Conservation (phyloP, 1,140 invertebrate species). For the Lethrus apterus region DNA sequence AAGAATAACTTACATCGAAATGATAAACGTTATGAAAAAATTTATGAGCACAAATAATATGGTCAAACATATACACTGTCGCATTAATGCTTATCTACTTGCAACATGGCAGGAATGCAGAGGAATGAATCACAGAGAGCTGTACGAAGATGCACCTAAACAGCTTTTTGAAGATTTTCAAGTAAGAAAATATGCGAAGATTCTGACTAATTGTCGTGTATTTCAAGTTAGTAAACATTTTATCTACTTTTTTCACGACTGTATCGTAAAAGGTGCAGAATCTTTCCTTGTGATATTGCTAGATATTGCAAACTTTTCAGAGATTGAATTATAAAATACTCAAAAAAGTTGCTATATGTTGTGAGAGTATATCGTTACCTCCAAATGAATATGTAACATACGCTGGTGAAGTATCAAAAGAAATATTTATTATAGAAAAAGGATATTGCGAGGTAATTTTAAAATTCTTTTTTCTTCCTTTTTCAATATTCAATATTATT, state of each 20-base stretch:
- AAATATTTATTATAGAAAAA: conserved; percentile 43
- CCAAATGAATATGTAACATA: conserved; percentile 43
- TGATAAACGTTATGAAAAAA: conserved; percentile 19
- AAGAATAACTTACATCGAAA: conserved; percentile 20
- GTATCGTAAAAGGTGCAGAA: not conserved
- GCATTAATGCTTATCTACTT: conserved; percentile 22
- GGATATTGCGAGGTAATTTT: conserved; percentile 43
- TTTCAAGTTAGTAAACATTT: conserved; percentile 1
- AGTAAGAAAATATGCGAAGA: conserved; percentile 6
- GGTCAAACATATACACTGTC: conserved; percentile 7
- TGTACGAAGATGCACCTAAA: conserved; percentile 2
- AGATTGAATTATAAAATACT: not conserved
- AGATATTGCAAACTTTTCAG: conserved; percentile 2
- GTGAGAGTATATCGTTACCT: conserved; percentile 21
- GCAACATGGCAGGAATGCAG: conserved; percentile 22
- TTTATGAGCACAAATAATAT: conserved; percentile 20
- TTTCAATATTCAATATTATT: too few species aligned
- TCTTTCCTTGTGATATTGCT: too few species aligned
- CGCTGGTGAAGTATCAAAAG: conserved; percentile 41
- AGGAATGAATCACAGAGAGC: conserved; percentile 12
- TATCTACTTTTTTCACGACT: not conserved
- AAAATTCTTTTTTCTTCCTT: too few species aligned
- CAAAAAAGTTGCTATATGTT: conserved; percentile 12
- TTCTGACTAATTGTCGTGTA: not conserved
- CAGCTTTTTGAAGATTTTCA: conserved; percentile 12